Conservation (phyloP, 2,797 vertebrate species). For the Pogoniulus pusillus region DNA sequence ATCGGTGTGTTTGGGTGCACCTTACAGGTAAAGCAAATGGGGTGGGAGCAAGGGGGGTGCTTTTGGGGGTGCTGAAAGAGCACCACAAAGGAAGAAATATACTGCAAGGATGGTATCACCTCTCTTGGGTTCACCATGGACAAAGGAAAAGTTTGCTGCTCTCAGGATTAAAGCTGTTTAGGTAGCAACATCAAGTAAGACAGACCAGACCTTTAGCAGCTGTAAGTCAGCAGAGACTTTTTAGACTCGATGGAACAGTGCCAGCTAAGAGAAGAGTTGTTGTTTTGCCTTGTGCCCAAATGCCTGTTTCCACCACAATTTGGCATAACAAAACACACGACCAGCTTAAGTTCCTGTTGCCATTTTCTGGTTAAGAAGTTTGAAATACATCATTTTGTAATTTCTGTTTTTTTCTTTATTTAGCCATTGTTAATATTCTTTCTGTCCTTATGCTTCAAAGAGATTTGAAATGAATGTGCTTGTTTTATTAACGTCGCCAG, state of each 20-base stretch:
- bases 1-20: constrained; percentile 98
- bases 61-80: background rate
- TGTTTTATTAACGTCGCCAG: background rate
- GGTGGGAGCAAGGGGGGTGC: fast-evolving
- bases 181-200: constrained; percentile 24
- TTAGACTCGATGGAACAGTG: background rate
- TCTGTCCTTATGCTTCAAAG: background rate
- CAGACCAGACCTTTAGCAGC: background rate
- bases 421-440: background rate
- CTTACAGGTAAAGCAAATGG: constrained; percentile 84
- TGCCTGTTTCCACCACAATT: background rate
- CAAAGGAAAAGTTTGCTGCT: constrained; percentile 6
- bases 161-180: constrained; percentile 12
- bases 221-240: background rate
- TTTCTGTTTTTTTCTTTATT: background rate
- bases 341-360: background rate
- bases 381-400: background rate
- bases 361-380: background rate
- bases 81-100: background rate
- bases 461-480: background rate
- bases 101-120: background rate
- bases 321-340: background rate
- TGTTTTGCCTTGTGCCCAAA: background rate
- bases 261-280: constrained; percentile 27
- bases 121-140: background rate